Evolutionary conservation across 2,888 invertebrate species (phyloP), one percentile per base, ranked within the genome.

Genomic region (Watsonalla cultraria): DNA sequence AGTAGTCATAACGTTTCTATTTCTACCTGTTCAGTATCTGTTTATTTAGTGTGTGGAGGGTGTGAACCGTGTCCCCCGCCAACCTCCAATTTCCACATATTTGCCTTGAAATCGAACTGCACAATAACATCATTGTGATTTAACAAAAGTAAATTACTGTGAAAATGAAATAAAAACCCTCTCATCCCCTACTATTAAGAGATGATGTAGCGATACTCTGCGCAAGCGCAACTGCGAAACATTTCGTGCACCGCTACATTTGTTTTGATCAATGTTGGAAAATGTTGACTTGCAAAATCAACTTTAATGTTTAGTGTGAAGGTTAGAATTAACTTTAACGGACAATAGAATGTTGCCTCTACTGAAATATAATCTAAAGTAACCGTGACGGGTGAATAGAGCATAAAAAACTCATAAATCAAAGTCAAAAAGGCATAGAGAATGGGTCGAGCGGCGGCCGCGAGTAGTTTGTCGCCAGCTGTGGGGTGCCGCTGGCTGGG

Each of bases 391-490:
- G 79, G 81, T 89, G 90, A 90, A 90, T 89, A 84, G 86, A 75
- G 84, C 76, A 90, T 90, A 91, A 91, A 91, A 91, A 91, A 85
- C 65, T 68, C 81, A 91, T 91, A 91, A 91, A 91, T 91, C 91
- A 91, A 91, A 91, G 91, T 91, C 91, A 90, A 91, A 91, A 90
- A 90, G 90, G 91, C 90, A 88, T 86, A 87, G 84, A 86, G 86
- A 91, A 91, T 87, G 80, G 80, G 73, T 71, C 77, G 77, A 82
- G 78, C 77, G 65, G 78, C 74, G 84, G 83, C 77, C 85, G 83
- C 84, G 84, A 80, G 81, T 74, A 78, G 61, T 82, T 80, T 82
- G 88, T 86, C 86, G 80, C 88, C 90, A 90, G 90, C 90, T 90
- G 90, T 80, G 67, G 64, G 69, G 65, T 66, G 72, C 62, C 62